Conservation (phyloP, 2,888 invertebrate genomes). For the Metellina segmentata region DNA sequence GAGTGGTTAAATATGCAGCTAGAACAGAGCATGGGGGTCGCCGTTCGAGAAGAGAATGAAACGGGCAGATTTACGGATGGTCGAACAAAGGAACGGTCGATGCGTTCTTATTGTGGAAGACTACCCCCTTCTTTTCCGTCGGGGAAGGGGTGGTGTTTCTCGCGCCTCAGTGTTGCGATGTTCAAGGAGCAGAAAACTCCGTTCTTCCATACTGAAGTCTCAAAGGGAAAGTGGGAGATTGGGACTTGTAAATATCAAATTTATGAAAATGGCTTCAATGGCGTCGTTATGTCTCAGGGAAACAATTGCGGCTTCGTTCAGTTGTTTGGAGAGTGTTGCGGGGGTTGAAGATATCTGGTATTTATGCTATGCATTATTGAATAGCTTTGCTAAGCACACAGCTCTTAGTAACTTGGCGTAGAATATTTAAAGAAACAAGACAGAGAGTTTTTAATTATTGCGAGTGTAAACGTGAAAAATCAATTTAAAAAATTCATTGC, state of each 20-base stretch:
- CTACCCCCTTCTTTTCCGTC: not conserved
- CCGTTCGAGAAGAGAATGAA: not conserved
- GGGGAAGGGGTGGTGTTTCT: not conserved
- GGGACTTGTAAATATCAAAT: not conserved
- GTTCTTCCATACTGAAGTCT: not conserved
- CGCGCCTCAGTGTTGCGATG: not conserved
- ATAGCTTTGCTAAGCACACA: no score
- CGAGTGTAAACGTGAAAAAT: no score
- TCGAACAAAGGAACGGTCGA: not conserved
- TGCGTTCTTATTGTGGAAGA: not conserved
- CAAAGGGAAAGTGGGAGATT: not conserved
- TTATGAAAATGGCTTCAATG: not conserved
- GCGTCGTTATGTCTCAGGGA: not conserved
- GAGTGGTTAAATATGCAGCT: slow-evolving; percentile 18
- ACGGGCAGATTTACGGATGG: not conserved
- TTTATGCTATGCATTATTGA: no score
- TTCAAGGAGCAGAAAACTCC: not conserved
- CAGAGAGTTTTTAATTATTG: no score
- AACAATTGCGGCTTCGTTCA: not conserved
- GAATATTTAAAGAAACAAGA: no score
- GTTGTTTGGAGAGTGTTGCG: not conserved
- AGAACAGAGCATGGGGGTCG: not conserved
- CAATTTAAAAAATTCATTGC: no score
- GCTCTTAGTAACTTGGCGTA: no score
- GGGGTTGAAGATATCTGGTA: not conserved